These are phyloP conservation scores for Tyrophagus putrescentiae DNA, from an alignment of 1,140 invertebrate genomes.

Conservation along the genomic window DNA sequence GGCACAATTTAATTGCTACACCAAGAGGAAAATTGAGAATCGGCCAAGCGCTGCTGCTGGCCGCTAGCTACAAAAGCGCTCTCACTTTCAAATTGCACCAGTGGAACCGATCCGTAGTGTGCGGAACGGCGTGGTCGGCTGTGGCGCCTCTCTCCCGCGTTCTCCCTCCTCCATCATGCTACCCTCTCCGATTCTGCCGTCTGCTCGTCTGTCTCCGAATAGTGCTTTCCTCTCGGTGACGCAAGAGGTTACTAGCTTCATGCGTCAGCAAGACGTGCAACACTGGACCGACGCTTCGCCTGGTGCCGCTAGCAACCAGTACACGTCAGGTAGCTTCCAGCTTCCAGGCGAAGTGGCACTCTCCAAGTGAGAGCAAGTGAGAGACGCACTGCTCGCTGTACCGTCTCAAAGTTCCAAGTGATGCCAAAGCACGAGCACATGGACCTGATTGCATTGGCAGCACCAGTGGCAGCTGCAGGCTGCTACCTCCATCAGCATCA, in stretches of 20 bases:
- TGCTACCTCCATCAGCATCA: too few relatives aligned
- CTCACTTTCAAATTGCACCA: neutral
- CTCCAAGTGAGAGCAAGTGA: too few relatives aligned
- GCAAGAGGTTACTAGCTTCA: constrained; percentile 11
- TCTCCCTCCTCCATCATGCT: neutral
- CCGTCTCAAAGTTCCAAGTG: too few relatives aligned
- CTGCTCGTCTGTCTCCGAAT: neutral
- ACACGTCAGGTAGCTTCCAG: constrained; percentile 2
- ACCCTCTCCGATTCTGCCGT: neutral
- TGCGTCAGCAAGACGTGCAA: constrained; percentile 2
- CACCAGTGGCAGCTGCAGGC: neutral
- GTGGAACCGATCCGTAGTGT: neutral
- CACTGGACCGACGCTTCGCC: neutral
- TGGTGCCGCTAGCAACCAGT: constrained; percentile 3
- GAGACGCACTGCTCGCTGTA: too few relatives aligned
- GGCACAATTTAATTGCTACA: neutral
- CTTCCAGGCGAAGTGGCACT: too few relatives aligned
- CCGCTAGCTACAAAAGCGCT: too few relatives aligned
- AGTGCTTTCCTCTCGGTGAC: constrained; percentile 8
- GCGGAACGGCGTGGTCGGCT: neutral
- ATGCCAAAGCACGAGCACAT: too few relatives aligned
- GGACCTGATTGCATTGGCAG: neutral
- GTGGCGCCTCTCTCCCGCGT: neutral
- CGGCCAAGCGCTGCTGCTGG: too few relatives aligned
- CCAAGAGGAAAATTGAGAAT: neutral